These are phyloP conservation scores for Megathymus violae DNA, from an alignment of 1,140 invertebrate species.

Conservation along the genomic window DNA sequence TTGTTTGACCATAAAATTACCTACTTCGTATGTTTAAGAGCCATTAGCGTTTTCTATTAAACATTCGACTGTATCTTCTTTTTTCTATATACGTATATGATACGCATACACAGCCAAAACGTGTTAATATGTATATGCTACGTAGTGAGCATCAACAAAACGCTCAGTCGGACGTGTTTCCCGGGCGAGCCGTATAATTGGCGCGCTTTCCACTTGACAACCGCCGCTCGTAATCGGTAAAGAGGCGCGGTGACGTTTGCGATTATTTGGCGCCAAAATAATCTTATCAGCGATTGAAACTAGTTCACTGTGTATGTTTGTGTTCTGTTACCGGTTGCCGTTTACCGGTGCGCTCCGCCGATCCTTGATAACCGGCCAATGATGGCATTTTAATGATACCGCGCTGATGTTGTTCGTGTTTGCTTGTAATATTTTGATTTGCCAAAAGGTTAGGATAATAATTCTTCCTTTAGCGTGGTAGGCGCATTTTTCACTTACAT, in stretches of 20 bases:
- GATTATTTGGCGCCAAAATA: conserved; percentile 56
- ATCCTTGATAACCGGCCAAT: conserved; percentile 38
- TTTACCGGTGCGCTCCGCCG: conserved; percentile 23
- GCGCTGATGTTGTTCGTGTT: not conserved
- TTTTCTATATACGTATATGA: no score
- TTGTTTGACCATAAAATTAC: no score
- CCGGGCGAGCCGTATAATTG: conserved; percentile 12
- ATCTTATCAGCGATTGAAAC: conserved; percentile 59
- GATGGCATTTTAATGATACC: conserved; percentile 32
- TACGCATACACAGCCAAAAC: no score
- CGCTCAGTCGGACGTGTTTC: not conserved
- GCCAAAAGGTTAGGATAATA: no score
- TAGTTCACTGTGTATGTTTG: conserved; percentile 52
- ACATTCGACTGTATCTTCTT: no score
- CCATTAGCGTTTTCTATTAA: no score
- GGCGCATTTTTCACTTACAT: no score
- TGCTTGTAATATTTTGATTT: conserved; percentile 5
- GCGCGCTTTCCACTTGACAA: conserved; percentile 17
- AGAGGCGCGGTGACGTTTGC: conserved; percentile 30
- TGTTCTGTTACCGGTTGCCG: conserved; percentile 24
- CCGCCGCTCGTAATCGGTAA: conserved; percentile 20
- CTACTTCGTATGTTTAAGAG: no score
- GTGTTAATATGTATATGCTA: no score
- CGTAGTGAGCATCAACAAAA: no score
- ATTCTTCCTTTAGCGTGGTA: no score